phyloP scores from a whole-genome alignment of 2,888 invertebrate species.

The Trissonchulus latispiculum region DNA sequence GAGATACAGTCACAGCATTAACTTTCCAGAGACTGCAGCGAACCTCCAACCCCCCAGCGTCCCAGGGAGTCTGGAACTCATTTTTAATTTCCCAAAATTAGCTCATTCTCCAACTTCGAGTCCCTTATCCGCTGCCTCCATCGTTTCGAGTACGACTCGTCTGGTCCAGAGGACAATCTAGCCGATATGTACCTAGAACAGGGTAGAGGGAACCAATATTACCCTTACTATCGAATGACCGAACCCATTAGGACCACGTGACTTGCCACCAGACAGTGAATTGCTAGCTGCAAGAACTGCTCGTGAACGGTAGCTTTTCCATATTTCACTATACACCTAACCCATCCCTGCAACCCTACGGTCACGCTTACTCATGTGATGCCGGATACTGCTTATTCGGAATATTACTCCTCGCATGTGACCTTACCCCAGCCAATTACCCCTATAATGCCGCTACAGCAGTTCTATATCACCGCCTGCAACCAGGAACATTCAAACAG shows the following conservation, averaged over 20 bases:
- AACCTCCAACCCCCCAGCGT: neutral
- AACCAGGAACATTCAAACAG: neutral
- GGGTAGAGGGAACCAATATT: neutral
- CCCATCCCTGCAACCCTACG: neutral
- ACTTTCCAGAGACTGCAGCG: neutral
- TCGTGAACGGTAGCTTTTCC: neutral
- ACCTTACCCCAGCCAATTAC: neutral
- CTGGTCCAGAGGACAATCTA: neutral
- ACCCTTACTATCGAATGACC: neutral
- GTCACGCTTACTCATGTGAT: neutral
- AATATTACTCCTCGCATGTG: neutral
- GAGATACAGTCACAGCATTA: neutral
- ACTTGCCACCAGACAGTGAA: neutral
- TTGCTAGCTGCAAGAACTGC: neutral
- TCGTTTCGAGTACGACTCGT: neutral
- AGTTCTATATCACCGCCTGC: neutral
- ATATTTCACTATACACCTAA: neutral
- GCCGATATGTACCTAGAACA: neutral
- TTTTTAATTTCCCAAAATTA: neutral
- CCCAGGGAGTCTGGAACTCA: neutral
- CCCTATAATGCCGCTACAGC: neutral
- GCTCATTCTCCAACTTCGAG: neutral
- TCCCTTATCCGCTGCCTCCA: neutral
- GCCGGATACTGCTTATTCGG: neutral
- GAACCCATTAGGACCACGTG: neutral